Base-by-base conservation (phyloP, 2,888 invertebrate genomes). In the Eristalis pertinax region DNA sequence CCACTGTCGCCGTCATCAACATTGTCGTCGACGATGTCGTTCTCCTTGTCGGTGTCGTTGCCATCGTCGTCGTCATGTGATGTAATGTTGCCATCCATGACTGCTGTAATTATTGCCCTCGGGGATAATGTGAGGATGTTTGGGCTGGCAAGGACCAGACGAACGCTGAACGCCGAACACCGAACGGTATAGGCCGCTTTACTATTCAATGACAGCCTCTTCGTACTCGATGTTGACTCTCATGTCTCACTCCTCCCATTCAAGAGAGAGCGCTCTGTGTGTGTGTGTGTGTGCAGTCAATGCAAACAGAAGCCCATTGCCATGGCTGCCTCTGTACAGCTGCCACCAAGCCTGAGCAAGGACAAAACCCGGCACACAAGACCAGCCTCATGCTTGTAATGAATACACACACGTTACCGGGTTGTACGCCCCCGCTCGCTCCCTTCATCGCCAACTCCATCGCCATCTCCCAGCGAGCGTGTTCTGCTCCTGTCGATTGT, bases 91-190 rank as follows among this genome's bases (percentile, higher is more conserved):
- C 75, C 83, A 84, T 75, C 75, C 79, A 64, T 75, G 81, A 79
- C 79, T 84, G 76, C 65, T 69, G 84, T 84, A 84, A 87, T 87
- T 87, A 87, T 80, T 84, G 69, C 87, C 87, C 76, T 73, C 75
- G 84, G 76, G 87, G 72, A 87, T 79, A 87, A 79, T 76, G 73
- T 79, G 69, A 75, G 78, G 60, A 84, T 76, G 79, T 65, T 75
- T 67, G 64, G 35, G 38, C 77, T 63, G 50, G 50, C 22, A n/a
- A 62, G n/a, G n/a, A 72, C 68, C 41, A 69, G 64, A 77, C 73
- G 60, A 65, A n/a, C 29, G 58, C 73, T 73, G 60, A 69, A 22
- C n/a, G n/a, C n/a, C n/a, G n/a, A n/a, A n/a, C n/a, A n/a, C n/a
- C n/a, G n/a, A n/a, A n/a, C 22, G 41, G 32, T 19, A 19, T 50